phyloP scores from a whole-genome alignment of 2,888 invertebrate genomes.

The Temnothorax unifasciatus region DNA sequence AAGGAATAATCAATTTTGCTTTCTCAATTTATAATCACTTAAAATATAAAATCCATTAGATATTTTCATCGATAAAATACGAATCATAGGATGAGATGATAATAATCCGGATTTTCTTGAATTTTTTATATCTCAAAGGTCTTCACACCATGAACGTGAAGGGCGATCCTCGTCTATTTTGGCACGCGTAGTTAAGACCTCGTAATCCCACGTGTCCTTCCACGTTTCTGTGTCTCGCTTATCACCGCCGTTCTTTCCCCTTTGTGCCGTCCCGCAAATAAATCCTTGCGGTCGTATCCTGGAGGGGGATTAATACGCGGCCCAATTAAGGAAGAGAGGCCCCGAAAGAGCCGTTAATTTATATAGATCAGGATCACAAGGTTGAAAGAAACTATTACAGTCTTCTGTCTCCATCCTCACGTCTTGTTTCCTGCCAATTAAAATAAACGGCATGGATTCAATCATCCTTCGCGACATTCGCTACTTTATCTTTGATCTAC shows the following conservation, averaged over 20 bases:
- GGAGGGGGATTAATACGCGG: slow-evolving; percentile 77
- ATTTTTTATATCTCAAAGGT: slow-evolving; percentile 13
- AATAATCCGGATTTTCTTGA: background rate
- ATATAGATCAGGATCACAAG: slow-evolving; percentile 56
- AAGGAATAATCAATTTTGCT: background rate
- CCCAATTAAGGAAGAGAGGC: slow-evolving; percentile 76
- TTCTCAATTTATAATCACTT: background rate
- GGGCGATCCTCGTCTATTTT: slow-evolving; percentile 65
- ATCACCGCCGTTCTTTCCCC: slow-evolving; percentile 57
- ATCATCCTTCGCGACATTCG: background rate
- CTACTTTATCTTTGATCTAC: background rate
- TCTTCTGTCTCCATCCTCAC: slow-evolving; percentile 2
- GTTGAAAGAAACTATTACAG: slow-evolving; percentile 58
- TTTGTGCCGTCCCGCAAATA: slow-evolving; percentile 66
- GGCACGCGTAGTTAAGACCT: slow-evolving; percentile 74
- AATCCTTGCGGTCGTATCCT: slow-evolving; percentile 72
- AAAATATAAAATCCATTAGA: background rate
- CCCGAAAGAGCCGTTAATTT: slow-evolving; percentile 69
- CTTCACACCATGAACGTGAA: slow-evolving; percentile 42
- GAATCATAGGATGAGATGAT: background rate
- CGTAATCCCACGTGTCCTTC: slow-evolving; percentile 74
- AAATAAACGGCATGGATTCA: slow-evolving; percentile 8
- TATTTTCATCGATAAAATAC: background rate
- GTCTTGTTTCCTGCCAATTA: background rate
- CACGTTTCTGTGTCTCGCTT: slow-evolving; percentile 66